A percentile compares a stretch with the other conserved stretches of the same genome.
Conservation (phyloP, 2,888 invertebrate species). For the Lithosia quadra region DNA sequence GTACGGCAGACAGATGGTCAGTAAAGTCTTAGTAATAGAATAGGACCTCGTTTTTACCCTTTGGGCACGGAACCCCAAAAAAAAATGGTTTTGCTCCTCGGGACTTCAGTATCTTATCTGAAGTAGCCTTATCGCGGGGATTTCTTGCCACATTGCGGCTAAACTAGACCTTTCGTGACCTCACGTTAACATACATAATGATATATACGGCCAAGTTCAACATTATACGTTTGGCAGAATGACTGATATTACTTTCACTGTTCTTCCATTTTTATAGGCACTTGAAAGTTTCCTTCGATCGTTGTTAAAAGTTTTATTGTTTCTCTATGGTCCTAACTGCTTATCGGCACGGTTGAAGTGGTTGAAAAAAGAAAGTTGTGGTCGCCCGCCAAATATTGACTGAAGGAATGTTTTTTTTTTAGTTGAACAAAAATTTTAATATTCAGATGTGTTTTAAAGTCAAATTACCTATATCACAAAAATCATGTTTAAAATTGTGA, state of each 20-base stretch:
- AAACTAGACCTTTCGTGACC: slow-evolving; percentile 31
- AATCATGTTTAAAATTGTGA: background rate
- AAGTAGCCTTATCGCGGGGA: slow-evolving; percentile 27
- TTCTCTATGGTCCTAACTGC: slow-evolving; percentile 20
- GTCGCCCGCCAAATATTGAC: background rate
- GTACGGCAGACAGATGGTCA: too few relatives aligned
- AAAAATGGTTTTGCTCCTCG: background rate
- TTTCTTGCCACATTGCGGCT: slow-evolving; percentile 18
- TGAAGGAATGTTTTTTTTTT: background rate
- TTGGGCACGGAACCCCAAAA: too few relatives aligned
- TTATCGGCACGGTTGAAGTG: slow-evolving; percentile 15
- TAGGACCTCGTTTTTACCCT: too few relatives aligned
- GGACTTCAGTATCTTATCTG: slow-evolving; percentile 18
- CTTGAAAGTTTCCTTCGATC: slow-evolving; percentile 27
- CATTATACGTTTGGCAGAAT: slow-evolving; percentile 23
- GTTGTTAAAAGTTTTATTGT: slow-evolving; percentile 39
- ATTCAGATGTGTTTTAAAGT: background rate
- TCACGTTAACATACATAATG: slow-evolving; percentile 2
- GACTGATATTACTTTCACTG: slow-evolving; percentile 33
- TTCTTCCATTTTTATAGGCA: slow-evolving; percentile 29
- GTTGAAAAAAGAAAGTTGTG: slow-evolving; percentile 8
- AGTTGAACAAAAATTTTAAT: background rate
- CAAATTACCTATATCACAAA: background rate
- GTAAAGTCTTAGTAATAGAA: too few relatives aligned
- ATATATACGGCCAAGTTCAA: slow-evolving; percentile 17